Percentiles rank a stretch among this genome's conserved stretches.
These are phyloP conservation scores for Dysmachus trigonus DNA, from an alignment of 2,888 invertebrate genomes.

Conservation along the genomic window DNA sequence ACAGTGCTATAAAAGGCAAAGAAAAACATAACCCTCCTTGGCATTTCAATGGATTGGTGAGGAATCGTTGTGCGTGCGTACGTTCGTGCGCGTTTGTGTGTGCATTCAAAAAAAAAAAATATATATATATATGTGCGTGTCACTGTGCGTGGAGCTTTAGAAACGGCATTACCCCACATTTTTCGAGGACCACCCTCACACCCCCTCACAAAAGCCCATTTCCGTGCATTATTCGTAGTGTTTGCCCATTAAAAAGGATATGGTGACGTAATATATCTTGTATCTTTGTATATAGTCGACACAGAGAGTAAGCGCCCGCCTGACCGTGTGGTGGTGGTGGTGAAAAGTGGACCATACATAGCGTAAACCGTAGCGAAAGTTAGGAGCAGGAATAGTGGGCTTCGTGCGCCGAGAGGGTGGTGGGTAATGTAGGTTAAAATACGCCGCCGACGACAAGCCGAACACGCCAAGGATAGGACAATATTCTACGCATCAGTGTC, in stretches of 20 bases:
- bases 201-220: neutral
- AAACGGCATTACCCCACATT: neutral
- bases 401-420: neutral
- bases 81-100: neutral
- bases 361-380: constrained; percentile 32
- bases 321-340: neutral
- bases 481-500: constrained; percentile 18
- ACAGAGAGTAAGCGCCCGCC: neutral
- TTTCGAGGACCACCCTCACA: neutral
- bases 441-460: neutral
- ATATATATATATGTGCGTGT: neutral
- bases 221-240: constrained; percentile 30
- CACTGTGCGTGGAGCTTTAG: neutral
- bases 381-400: constrained; percentile 10
- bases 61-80: neutral
- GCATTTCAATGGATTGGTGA: constrained; percentile 10
- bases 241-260: constrained; percentile 35
- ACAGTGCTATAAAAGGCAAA: neutral
- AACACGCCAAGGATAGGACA: constrained; percentile 12
- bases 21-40: neutral
- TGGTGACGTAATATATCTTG: constrained; percentile 37
- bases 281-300: constrained; percentile 12
- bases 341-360: constrained; percentile 33
- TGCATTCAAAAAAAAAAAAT: neutral
- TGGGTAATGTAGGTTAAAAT: constrained; percentile 15